phyloP scores from a whole-genome alignment of 2,888 invertebrate species.

The Dynastes hyllus region DNA sequence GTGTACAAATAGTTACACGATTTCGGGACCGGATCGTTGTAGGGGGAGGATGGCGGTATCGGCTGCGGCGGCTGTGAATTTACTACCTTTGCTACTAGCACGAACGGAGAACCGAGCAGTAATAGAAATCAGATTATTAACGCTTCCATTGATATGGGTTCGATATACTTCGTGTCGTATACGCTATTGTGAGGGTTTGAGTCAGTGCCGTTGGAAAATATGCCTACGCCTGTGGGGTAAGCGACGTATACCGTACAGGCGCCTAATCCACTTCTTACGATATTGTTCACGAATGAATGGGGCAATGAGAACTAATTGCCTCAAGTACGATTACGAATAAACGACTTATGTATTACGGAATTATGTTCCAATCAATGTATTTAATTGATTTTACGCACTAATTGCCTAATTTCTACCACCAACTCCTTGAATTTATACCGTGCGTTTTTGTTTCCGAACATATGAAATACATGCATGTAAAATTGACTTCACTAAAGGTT shows the following conservation, averaged over 20 bases:
- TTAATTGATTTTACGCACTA: no score
- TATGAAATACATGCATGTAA: no score
- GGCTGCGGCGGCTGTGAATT: conserved; percentile 17
- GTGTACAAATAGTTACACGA: conserved; percentile 43
- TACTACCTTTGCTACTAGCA: not conserved
- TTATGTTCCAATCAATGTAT: no score
- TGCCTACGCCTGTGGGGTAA: not conserved
- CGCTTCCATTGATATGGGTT: conserved; percentile 44
- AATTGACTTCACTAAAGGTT: no score
- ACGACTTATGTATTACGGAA: not conserved
- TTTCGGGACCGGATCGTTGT: conserved; percentile 1
- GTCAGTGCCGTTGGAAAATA: conserved; percentile 8
- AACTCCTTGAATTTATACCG: no score
- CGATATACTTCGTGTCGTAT: not conserved
- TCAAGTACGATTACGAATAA: not conserved
- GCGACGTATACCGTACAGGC: not conserved
- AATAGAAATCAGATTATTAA: conserved; percentile 52
- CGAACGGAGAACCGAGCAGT: conserved; percentile 11
- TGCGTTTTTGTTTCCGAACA: no score
- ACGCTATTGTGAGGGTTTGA: not conserved
- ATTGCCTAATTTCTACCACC: no score
- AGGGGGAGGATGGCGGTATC: not conserved
- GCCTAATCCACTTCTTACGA: conserved; percentile 11
- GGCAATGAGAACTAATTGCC: conserved; percentile 9
- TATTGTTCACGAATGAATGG: not conserved